These are phyloP conservation scores for Cepaea nemoralis DNA, from an alignment of 1,140 invertebrate genomes.

Conservation along the genomic window DNA sequence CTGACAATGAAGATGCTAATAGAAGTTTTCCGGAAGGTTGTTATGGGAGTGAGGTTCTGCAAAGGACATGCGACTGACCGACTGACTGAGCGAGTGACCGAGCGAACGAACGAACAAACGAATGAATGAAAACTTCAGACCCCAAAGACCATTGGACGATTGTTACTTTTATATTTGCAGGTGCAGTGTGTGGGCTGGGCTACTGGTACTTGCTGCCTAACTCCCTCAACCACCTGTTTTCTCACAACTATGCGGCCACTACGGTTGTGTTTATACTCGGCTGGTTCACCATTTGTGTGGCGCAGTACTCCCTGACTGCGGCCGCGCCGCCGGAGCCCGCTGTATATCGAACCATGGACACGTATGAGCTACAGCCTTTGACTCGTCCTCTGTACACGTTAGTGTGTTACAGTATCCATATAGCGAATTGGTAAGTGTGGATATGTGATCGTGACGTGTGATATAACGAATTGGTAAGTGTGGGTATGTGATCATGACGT, in stretches of 20 bases:
- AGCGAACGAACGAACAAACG: too few species aligned
- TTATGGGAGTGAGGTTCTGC: too few species aligned
- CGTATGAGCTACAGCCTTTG: slow-evolving; percentile 66
- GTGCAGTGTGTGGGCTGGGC: slow-evolving; percentile 62
- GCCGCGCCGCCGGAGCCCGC: slow-evolving; percentile 70
- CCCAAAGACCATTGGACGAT: slow-evolving; percentile 40
- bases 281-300: slow-evolving; percentile 68
- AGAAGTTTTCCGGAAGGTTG: too few species aligned
- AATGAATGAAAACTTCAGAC: too few species aligned
- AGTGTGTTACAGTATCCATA: slow-evolving; percentile 60
- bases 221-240: slow-evolving; percentile 59
- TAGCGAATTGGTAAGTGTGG: slow-evolving; percentile 60
- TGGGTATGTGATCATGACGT: too few species aligned
- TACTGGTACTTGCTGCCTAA: slow-evolving; percentile 65
- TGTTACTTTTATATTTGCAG: too few species aligned
- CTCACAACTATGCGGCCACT: slow-evolving; percentile 58
- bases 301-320: slow-evolving; percentile 70
- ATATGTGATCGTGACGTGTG: too few species aligned
- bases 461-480: too few species aligned
- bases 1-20: too few species aligned
- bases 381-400: slow-evolving; percentile 68
- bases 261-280: slow-evolving; percentile 67
- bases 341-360: slow-evolving; percentile 69
- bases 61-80: too few species aligned
- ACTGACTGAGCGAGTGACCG: too few species aligned